Evolutionary conservation across 30 jellyfish, hydroid and myxozoan genomes (phyloP).

Genomic region (Hydractinia symbiolongicarpus): DNA sequence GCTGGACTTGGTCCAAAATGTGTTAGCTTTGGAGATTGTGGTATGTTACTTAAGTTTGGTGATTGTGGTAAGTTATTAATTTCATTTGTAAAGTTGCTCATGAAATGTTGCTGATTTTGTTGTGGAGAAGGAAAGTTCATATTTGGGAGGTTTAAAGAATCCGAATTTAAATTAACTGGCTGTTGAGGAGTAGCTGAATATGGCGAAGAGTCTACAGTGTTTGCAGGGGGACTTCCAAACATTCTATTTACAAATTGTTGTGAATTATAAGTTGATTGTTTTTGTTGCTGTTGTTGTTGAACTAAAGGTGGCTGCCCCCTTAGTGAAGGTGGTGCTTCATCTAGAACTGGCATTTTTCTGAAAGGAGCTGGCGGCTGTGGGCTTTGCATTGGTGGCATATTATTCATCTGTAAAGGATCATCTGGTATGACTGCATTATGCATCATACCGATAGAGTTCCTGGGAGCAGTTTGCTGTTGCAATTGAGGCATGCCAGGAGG

Average conservation of each 20-base stretch:
- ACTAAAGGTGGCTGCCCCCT: slow-evolving; percentile 31
- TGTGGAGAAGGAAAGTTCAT: slow-evolving; percentile 24
- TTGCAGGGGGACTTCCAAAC: slow-evolving; percentile 5
- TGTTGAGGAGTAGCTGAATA: slow-evolving; percentile 20
- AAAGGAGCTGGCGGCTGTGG: slow-evolving; percentile 13
- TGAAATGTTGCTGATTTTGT: slow-evolving; percentile 39
- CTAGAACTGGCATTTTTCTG: slow-evolving; percentile 43
- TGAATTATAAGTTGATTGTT: slow-evolving; percentile 3
- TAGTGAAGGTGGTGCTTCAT: slow-evolving; percentile 35
- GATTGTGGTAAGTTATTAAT: slow-evolving; percentile 11
- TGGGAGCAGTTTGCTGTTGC: slow-evolving; percentile 24
- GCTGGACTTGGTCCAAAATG: slow-evolving; percentile 91
- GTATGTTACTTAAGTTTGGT: slow-evolving; percentile 25
- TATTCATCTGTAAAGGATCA: slow-evolving; percentile 9
- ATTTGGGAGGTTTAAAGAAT: slow-evolving; percentile 22
- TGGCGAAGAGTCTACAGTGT: slow-evolving; percentile 6
- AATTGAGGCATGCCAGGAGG: slow-evolving; percentile 27
- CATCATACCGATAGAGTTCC: slow-evolving; percentile 19
- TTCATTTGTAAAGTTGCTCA: slow-evolving; percentile 22
- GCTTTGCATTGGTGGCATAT: slow-evolving; percentile 13
- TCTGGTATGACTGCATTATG: slow-evolving; percentile 1
- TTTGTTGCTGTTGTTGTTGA: slow-evolving; percentile 15
- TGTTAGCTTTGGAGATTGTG: slow-evolving; percentile 79
- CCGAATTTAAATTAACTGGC: slow-evolving; percentile 23
- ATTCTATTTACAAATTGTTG: slow-evolving; percentile 9